Percentiles rank a stretch among this genome's conserved stretches.
phyloP scores from a whole-genome alignment of 1,140 invertebrate genomes.

The Steinernema khuongi region DNA sequence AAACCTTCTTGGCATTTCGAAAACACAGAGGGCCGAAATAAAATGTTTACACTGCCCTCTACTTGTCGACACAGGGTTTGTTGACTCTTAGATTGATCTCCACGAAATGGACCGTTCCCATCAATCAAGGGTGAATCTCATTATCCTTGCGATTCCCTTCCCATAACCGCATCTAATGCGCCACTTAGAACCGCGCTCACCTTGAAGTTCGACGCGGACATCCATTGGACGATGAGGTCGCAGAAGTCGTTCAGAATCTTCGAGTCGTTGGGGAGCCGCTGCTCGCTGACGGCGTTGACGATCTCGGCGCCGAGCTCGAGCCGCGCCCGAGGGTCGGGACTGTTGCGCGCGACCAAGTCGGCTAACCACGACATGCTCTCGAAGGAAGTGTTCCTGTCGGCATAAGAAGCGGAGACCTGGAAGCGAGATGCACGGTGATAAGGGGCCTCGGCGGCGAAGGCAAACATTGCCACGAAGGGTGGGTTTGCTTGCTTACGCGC shows the following conservation, averaged over 20 bases:
- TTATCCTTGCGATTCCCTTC: too few species aligned
- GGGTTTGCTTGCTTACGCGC: neutral
- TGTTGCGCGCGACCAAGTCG: neutral
- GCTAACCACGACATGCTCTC: neutral
- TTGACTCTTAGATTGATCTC: too few species aligned
- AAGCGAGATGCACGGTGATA: neutral
- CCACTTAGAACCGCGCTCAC: neutral
- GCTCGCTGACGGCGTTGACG: neutral
- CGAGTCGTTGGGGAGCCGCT: neutral
- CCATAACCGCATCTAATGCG: neutral
- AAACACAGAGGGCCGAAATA: too few species aligned
- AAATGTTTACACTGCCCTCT: too few species aligned
- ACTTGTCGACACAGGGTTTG: too few species aligned
- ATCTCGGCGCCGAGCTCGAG: neutral
- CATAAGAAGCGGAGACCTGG: too few species aligned
- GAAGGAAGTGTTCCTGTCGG: neutral
- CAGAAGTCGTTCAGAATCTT: neutral
- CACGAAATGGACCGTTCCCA: neutral
- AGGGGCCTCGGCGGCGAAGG: neutral
- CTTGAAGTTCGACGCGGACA: neutral
- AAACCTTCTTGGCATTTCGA: too few species aligned
- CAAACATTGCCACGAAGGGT: too few species aligned
- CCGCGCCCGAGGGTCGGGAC: neutral
- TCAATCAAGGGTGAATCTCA: too few species aligned
- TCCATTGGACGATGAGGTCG: neutral